A percentile compares a stretch with the other conserved stretches of the same genome.
Conservation (phyloP, 2,888 invertebrate genomes). For the Vanessa cardui region DNA sequence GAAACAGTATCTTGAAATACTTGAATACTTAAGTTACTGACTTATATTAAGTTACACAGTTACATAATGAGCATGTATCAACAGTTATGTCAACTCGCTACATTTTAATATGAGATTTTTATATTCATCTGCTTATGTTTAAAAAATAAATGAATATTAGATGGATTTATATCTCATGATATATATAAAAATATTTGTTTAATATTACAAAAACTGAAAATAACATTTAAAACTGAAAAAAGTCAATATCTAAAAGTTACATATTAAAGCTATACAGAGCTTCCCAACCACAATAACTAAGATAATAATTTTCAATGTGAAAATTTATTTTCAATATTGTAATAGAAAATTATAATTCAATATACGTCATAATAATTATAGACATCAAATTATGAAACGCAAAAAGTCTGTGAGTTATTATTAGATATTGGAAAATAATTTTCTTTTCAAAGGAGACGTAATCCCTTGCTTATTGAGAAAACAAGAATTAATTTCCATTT, state of each 20-base stretch:
- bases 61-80: neutral
- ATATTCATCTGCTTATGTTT: no score
- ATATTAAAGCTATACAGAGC: no score
- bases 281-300: no score
- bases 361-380: conserved; percentile 48
- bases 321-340: neutral
- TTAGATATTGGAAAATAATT: conserved; percentile 17
- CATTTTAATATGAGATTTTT: no score
- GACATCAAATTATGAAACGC: conserved; percentile 46
- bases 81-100: neutral
- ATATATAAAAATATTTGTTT: no score
- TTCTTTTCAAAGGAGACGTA: conserved; percentile 5
- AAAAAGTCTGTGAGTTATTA: conserved; percentile 44
- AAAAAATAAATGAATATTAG: no score
- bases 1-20: conserved; percentile 6
- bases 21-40: conserved; percentile 3
- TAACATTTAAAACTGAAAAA: no score
- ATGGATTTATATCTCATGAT: no score
- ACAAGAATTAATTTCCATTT: no score
- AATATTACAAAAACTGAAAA: no score
- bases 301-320: no score
- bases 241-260: no score
- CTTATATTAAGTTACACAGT: conserved; percentile 3
- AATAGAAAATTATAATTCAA: conserved; percentile 29
- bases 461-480: neutral